A percentile compares a stretch with the other conserved stretches of the same genome.
phyloP scores from a whole-genome alignment of 2,113 vertebrate genomes.

The Euleptes europaea region DNA sequence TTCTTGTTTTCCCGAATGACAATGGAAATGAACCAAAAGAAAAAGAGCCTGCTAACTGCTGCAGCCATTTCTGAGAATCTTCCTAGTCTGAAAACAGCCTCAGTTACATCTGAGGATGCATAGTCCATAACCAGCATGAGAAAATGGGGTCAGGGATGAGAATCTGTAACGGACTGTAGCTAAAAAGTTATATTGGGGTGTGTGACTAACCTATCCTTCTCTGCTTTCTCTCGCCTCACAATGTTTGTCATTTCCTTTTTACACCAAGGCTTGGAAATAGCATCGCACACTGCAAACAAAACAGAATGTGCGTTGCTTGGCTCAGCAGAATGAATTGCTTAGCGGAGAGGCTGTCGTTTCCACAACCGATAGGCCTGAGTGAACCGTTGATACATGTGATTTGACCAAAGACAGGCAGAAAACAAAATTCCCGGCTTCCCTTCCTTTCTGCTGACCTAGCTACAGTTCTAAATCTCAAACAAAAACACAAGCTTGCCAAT shows the following conservation, averaged over 20 bases:
- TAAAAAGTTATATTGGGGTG: not conserved
- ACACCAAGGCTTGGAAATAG: not conserved
- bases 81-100: not conserved
- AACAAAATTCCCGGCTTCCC: not conserved
- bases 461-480: not conserved
- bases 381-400: not conserved
- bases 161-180: not conserved
- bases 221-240: not conserved
- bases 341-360: not conserved
- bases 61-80: not conserved
- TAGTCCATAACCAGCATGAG: not conserved
- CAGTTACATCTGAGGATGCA: not conserved
- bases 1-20: conserved; percentile 3
- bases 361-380: not conserved
- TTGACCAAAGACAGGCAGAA: not conserved
- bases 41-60: conserved; percentile 24
- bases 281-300: not conserved
- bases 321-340: conserved; percentile 5
- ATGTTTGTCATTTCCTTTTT: not conserved
- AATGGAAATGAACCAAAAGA: conserved; percentile 15
- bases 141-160: not conserved
- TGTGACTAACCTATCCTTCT: not conserved
- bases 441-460: not conserved
- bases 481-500: not conserved
- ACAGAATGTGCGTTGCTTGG: not conserved